These are phyloP conservation scores for Cololabis saira DNA, from an alignment of 2,113 vertebrate genomes.

Conservation along the genomic window DNA sequence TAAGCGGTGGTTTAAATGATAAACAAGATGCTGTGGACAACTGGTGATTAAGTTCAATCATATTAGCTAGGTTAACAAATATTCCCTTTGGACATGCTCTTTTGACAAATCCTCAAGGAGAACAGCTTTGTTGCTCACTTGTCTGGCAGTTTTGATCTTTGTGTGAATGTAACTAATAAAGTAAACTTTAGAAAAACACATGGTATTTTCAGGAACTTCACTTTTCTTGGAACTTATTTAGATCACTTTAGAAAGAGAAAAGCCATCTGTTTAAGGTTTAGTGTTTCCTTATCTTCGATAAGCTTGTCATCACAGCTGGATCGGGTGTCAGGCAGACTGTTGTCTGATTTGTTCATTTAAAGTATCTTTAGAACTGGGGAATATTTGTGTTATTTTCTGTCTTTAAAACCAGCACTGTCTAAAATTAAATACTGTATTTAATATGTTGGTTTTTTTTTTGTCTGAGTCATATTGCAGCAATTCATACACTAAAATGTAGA, in stretches of 20 bases:
- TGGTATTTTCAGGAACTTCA: too few species aligned
- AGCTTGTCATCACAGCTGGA: too few species aligned
- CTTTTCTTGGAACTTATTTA: not conserved
- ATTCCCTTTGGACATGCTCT: conserved; percentile 1
- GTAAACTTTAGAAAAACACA: not conserved
- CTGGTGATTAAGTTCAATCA: conserved; percentile 6
- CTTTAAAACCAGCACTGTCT: too few species aligned
- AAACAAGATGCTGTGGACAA: conserved; percentile 31
- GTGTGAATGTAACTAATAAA: fast-evolving
- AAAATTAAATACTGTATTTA: too few species aligned
- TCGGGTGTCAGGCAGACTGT: too few species aligned
- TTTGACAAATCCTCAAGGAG: not conserved
- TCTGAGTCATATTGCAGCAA: too few species aligned
- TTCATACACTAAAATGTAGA: too few species aligned
- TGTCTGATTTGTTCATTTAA: too few species aligned
- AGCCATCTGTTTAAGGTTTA: not conserved
- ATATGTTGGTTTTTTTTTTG: too few species aligned
- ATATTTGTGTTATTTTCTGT: too few species aligned
- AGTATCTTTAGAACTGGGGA: too few species aligned
- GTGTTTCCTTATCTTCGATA: too few species aligned
- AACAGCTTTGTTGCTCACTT: not conserved
- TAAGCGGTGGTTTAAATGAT: conserved; percentile 4
- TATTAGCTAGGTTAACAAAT: conserved; percentile 7
- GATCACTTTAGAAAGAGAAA: not conserved
- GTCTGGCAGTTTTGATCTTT: not conserved